Evolutionary conservation across 2,113 vertebrate species (phyloP).

Genomic region (Apistogramma diplotaenia): DNA sequence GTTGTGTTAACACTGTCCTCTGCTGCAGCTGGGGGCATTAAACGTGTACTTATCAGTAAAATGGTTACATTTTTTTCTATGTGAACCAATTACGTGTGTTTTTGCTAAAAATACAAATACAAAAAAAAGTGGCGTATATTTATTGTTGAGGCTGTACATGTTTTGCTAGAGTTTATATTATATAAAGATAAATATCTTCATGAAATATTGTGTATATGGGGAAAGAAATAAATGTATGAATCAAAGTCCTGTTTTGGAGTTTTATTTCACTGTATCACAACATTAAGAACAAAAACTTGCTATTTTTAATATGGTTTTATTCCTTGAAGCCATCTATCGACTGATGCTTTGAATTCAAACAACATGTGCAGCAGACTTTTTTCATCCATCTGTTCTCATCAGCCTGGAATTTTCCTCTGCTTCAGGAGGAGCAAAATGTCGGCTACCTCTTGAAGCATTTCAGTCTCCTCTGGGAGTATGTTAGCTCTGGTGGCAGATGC

Average conservation of each 20-base stretch:
- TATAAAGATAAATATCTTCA: slow-evolving; percentile 69
- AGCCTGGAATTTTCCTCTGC: slow-evolving; percentile 27
- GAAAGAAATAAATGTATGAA: slow-evolving; percentile 66
- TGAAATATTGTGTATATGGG: slow-evolving; percentile 66
- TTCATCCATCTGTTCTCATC: background rate
- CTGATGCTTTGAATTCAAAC: background rate
- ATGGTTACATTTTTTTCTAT: slow-evolving; percentile 59
- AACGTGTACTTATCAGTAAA: slow-evolving; percentile 58
- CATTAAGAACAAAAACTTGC: background rate
- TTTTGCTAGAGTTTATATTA: slow-evolving; percentile 82
- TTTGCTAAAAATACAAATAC: slow-evolving; percentile 65
- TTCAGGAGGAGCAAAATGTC: slow-evolving; percentile 68
- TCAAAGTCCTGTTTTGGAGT: background rate
- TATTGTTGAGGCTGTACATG: slow-evolving; percentile 76
- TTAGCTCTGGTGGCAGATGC: slow-evolving; percentile 4
- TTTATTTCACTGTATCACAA: slow-evolving; percentile 37
- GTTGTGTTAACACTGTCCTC: slow-evolving; percentile 11
- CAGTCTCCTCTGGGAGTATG: slow-evolving; percentile 36
- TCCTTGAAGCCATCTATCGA: background rate
- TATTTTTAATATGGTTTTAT: background rate
- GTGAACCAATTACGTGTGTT: slow-evolving; percentile 65
- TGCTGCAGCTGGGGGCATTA: background rate
- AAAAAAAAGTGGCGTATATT: slow-evolving; percentile 65
- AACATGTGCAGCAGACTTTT: slow-evolving; percentile 1
- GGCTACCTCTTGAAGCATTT: slow-evolving; percentile 58